Evolutionary conservation across 2,113 vertebrate species (phyloP), one percentile per base, ranked within the genome.

Genomic region (Jaculus jaculus): DNA sequence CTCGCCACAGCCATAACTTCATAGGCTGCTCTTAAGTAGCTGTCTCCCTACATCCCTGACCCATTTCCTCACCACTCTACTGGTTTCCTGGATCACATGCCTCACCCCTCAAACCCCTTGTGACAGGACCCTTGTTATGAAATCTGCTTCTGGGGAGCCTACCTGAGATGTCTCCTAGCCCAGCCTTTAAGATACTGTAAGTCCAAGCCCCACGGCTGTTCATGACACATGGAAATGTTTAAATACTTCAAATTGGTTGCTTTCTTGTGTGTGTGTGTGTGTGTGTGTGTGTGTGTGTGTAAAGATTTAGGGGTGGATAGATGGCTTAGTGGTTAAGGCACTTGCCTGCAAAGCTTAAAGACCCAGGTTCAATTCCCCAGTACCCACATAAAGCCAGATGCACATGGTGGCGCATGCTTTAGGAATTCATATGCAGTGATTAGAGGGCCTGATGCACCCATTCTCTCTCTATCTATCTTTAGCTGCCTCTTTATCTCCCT

Each of bases 231-330:
- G 65, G 65, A 26, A 30, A 42, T 82, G 65, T 91, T 90, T 83
- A 58, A 86, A 87, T 17, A 89, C 90, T 73, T 78, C 34, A 82
- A 61, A 78, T 78, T 51, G 82, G 42, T 73, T 78, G 32, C 32
- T 63, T 42, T 79, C 3, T 26, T 65, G 28, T 68, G 11, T 17
- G 21, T 32, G 61, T 5, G 42, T 8, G 42, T 5, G 42, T 5
- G 42, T 5, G 42, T 65, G 28, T 68, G 11, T 17, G 21, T 32
- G 61, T 5, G 42, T 8, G 42, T 5, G 42, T 5, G 42, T 5
- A 8, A n/a, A n/a, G n/a, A n/a, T n/a, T n/a, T n/a, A n/a, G 42
- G 42, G 42, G 42, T 47, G 42, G 42, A 47, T 5, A 47, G 8
- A 47, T 47, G 42, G 42, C 42, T 47, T 47, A 47, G 42, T 47